A percentile compares a stretch with the other conserved stretches of the same genome.
Evolutionary conservation across 2,888 invertebrate genomes (phyloP).

Genomic region (Achlya flavicornis): DNA sequence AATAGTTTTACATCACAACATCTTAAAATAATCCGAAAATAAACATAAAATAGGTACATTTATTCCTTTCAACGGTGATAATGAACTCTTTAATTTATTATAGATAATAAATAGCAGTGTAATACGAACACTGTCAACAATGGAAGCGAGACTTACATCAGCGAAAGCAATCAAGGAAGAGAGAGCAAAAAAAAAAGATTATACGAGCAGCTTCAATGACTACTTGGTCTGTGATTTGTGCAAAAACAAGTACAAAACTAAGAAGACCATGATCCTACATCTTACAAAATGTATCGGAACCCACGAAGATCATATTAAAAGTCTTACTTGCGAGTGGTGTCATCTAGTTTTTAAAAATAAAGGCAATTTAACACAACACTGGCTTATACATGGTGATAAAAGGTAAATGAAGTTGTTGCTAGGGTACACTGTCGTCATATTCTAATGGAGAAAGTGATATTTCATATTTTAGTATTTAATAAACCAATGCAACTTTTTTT

Average conservation of each 20-base stretch:
- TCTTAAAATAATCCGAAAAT: too few relatives aligned
- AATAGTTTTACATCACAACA: too few relatives aligned
- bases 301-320: background rate
- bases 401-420: conserved; percentile 22
- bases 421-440: background rate
- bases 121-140: background rate
- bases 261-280: conserved; percentile 18
- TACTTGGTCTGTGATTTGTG: conserved; percentile 28
- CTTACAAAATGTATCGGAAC: conserved; percentile 10
- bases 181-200: conserved; percentile 12
- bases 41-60: too few relatives aligned
- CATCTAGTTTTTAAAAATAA: conserved; percentile 39
- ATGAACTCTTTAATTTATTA: too few relatives aligned
- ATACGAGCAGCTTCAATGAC: conserved; percentile 31
- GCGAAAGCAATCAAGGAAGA: background rate
- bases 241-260: conserved; percentile 22
- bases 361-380: conserved; percentile 42
- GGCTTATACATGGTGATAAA: conserved; percentile 37
- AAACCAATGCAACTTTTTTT: too few relatives aligned
- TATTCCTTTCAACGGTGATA: too few relatives aligned
- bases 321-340: conserved; percentile 40
- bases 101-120: too few relatives aligned
- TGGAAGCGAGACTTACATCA: background rate
- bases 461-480: too few relatives aligned
- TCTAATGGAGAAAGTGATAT: too few relatives aligned